These are phyloP conservation scores for Mus minutoides DNA, from an alignment of 2,797 vertebrate species.

Conservation along the genomic window DNA sequence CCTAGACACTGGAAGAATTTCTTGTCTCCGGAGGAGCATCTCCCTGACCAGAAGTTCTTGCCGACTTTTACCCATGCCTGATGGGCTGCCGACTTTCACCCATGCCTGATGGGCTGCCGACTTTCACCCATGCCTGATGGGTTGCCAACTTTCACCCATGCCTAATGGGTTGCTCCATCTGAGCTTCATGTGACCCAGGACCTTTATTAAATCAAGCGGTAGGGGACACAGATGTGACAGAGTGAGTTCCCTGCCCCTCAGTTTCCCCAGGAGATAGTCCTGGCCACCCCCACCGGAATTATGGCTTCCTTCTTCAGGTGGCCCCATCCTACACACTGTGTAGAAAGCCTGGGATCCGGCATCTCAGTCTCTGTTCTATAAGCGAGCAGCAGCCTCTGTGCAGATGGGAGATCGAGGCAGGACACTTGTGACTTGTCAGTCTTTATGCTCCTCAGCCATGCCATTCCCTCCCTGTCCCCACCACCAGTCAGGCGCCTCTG, in stretches of 20 bases:
- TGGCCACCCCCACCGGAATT: background rate
- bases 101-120: background rate
- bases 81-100: background rate
- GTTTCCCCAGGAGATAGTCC: background rate
- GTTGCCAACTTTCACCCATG: background rate
- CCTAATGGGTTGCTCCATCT: background rate
- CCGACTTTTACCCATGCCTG: background rate
- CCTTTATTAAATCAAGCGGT: background rate
- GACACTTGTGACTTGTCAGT: background rate
- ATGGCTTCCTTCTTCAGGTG: background rate
- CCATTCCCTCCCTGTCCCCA: background rate
- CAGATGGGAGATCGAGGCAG: background rate
- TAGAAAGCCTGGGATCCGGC: accelerated
- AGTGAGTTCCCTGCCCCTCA: background rate
- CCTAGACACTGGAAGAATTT: background rate
- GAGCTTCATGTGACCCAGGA: background rate
- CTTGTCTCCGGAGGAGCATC: background rate
- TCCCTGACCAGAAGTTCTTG: background rate
- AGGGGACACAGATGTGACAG: background rate
- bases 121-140: background rate
- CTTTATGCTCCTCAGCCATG: background rate
- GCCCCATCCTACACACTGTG: background rate
- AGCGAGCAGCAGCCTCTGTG: background rate
- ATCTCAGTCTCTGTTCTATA: accelerated
- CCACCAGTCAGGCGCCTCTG: background rate